Base-by-base conservation (phyloP, 2,113 vertebrate species). In the Oncorhynchus mykiss region DNA sequence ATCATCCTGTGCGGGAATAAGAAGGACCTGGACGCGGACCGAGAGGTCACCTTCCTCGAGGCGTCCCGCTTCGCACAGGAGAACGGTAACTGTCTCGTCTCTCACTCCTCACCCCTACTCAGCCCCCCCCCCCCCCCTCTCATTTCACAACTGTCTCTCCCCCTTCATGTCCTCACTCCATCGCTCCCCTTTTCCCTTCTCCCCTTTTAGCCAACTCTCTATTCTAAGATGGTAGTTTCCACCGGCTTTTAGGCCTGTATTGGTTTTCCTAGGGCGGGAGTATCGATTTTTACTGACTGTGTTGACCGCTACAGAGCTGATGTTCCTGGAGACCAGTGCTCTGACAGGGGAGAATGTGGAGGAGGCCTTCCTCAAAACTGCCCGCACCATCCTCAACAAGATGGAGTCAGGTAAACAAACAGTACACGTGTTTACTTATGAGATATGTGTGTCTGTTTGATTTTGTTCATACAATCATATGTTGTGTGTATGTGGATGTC, bases 1-100 rank as follows among this genome's bases (percentile, higher is more conserved):
- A 96, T 97, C 72, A 97, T 97, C 81, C 92, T 97, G 71, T 97
- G 96, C 16, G 96, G 96, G 66, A 97, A 97, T 86, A 97, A 97
- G 93, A 97, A 97, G 82, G 96, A 97, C 84, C 87, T 97, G 91
- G 96, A 97, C 12, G 94, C 95, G 0, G 96, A 97, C 79, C 91
- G 96, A 0, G 96, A 97, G 87, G 96, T 97, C 89, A 97, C 96
- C 16, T 97, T 97, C 87, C 86, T 97, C 71, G 96, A 97, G 82
- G 96, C 96, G 0, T 97, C 96, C 0, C 96, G 96, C 73, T 97
- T 97, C 64, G 96, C 96, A 75, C 96, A 97, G 84, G 96, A 97
- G 90, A 97, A 97, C 0, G 96, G 96, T 97, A 88, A 49, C 20
- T 6, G 48, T 57, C 16, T 27, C 12, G 51, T 9, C 62, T 57